These are phyloP conservation scores for Anticlea derivata DNA, from an alignment of 2,888 invertebrate species.

Conservation along the genomic window DNA sequence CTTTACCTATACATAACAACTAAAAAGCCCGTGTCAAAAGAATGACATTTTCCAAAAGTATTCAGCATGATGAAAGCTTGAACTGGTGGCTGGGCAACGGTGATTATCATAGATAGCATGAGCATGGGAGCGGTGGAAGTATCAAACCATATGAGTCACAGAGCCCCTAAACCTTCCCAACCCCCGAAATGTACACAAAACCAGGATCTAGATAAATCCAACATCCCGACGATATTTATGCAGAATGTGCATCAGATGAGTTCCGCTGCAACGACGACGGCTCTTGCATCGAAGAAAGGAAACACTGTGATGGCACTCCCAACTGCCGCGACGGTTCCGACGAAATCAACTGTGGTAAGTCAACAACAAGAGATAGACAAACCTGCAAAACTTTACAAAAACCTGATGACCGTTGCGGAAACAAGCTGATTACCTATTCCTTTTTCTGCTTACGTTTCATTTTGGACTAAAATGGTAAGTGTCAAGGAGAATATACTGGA, in stretches of 20 bases:
- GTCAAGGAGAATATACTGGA: conserved; percentile 56
- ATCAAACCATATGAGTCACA: too few species aligned
- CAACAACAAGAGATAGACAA: not conserved
- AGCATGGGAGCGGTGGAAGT: too few species aligned
- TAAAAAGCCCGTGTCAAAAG: too few species aligned
- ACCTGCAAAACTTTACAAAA: not conserved
- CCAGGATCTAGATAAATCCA: too few species aligned
- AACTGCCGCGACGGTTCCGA: conserved; percentile 86
- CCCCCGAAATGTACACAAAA: too few species aligned
- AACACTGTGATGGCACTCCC: conserved; percentile 81
- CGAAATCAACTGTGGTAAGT: conserved; percentile 82
- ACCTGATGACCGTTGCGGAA: not conserved
- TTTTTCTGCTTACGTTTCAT: conserved; percentile 53
- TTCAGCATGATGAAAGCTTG: too few species aligned
- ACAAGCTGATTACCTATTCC: not conserved
- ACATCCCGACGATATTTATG: conserved; percentile 14
- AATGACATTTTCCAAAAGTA: too few species aligned
- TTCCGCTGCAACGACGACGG: conserved; percentile 85
- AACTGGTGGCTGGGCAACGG: too few species aligned
- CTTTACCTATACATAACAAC: too few species aligned
- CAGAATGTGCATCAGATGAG: conserved; percentile 72
- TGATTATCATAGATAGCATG: too few species aligned
- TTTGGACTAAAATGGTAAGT: conserved; percentile 64
- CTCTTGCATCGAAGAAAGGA: conserved; percentile 82
- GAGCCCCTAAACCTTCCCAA: too few species aligned